phyloP scores from a whole-genome alignment of 2,113 vertebrate genomes.

The Lonchura striata region DNA sequence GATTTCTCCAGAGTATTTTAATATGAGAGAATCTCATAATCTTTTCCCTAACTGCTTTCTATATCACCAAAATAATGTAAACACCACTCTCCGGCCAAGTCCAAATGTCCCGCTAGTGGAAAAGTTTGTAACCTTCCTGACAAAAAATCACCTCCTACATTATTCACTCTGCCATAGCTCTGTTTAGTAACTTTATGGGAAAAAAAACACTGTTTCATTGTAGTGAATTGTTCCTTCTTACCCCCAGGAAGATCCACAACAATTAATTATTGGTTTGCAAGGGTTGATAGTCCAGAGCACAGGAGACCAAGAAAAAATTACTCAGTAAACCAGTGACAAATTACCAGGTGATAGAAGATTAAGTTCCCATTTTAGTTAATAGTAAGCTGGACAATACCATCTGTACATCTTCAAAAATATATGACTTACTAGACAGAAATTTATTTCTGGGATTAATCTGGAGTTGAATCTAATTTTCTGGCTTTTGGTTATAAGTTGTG shows the following conservation, averaged over 20 bases:
- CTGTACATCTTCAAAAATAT: not conserved
- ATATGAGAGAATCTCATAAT: not conserved
- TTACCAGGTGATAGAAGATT: not conserved
- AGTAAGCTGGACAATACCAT: not conserved
- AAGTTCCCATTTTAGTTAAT: not conserved
- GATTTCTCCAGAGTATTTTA: not conserved
- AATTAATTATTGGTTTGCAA: not conserved
- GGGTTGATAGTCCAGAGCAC: not conserved
- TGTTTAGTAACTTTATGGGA: not conserved
- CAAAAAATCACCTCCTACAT: not conserved
- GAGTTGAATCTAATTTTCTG: not conserved
- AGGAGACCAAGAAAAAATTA: not conserved
- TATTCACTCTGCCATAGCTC: not conserved
- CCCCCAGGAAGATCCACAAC: not conserved
- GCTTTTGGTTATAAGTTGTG: not conserved
- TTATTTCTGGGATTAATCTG: not conserved
- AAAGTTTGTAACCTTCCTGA: not conserved
- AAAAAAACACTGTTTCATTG: not conserved
- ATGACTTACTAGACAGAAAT: not conserved
- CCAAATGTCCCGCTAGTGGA: not conserved
- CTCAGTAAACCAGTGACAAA: not conserved
- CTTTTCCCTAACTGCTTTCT: not conserved
- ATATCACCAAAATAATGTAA: not conserved
- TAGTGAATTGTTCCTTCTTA: not conserved
- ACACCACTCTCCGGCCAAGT: not conserved